Conservation (phyloP, 30 jellyfish, hydroid and myxozoan species). For the Aurelia aurita region DNA sequence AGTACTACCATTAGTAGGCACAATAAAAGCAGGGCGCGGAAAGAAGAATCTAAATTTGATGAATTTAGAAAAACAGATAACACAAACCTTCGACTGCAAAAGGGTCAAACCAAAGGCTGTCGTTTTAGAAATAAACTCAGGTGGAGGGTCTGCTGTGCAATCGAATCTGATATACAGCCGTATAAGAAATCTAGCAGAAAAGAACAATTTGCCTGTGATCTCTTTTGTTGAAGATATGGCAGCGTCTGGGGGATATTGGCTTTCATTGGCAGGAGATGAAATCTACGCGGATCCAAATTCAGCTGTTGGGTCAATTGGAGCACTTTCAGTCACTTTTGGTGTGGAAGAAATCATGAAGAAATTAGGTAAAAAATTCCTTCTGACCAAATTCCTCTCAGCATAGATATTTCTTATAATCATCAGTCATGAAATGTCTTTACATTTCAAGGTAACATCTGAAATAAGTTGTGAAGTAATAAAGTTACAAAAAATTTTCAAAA, state of each 20-base stretch:
- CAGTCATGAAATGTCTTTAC: too few species aligned
- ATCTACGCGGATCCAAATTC: conserved; percentile 77
- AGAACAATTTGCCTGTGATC: conserved; percentile 71
- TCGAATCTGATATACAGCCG: conserved; percentile 75
- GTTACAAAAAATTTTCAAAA: too few species aligned
- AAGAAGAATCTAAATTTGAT: conserved; percentile 29
- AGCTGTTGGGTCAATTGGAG: conserved; percentile 90
- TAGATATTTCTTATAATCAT: too few species aligned
- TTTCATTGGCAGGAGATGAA: conserved; percentile 90
- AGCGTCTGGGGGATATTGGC: conserved; percentile 95
- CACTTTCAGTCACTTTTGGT: conserved; percentile 59
- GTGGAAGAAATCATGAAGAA: conserved; percentile 57
- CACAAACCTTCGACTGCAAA: conserved; percentile 75
- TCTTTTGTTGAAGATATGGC: conserved; percentile 76
- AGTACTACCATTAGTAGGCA: conserved; percentile 50
- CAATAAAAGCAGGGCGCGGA: conserved; percentile 50
- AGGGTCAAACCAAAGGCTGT: conserved; percentile 81
- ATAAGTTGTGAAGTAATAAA: too few species aligned
- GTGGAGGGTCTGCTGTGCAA: conserved; percentile 92
- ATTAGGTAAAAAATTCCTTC: conserved; percentile 37
- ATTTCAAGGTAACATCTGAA: too few species aligned
- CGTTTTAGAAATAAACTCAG: conserved; percentile 70
- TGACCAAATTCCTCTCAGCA: too few species aligned
- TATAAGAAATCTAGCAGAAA: conserved; percentile 55
- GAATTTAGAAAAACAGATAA: conserved; percentile 67